These are phyloP conservation scores for Paragorgia papillata DNA, from an alignment of 92 coral and sea anemone genomes.

Conservation along the genomic window DNA sequence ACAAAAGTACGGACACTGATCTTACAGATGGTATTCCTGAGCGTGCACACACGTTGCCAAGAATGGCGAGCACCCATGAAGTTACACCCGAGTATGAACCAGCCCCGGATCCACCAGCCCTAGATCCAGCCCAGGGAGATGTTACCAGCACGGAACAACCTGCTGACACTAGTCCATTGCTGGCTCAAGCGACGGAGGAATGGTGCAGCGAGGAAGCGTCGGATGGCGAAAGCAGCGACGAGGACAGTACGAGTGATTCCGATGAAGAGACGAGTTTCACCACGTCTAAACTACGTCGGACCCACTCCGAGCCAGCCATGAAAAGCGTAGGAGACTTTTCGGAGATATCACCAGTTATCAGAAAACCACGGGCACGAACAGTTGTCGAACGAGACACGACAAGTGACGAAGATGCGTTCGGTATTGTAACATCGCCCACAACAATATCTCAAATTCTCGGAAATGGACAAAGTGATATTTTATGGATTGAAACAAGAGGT, in stretches of 20 bases:
- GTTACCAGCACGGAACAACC: background rate
- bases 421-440: constrained; percentile 2
- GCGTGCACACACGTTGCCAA: constrained; percentile 34
- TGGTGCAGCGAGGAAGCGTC: background rate
- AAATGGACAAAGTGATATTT: background rate
- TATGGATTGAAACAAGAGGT: background rate
- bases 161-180: background rate
- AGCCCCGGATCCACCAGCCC: too few relatives aligned
- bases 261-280: background rate
- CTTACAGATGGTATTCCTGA: constrained; percentile 2
- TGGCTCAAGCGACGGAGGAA: background rate
- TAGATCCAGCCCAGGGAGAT: too few relatives aligned
- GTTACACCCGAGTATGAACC: too few relatives aligned
- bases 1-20: background rate
- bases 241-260: constrained; percentile 11
- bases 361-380: constrained; percentile 21
- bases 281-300: constrained; percentile 4
- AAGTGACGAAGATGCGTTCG: background rate
- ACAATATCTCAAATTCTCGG: background rate
- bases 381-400: background rate
- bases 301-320: constrained; percentile 31
- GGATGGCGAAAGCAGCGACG: constrained; percentile 3
- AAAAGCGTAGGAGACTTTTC: background rate
- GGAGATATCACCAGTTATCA: background rate
- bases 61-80: background rate